A percentile compares a stretch with the other conserved stretches of the same genome.
Conservation (phyloP, 1,140 invertebrate genomes). For the Fopius arisanus region DNA sequence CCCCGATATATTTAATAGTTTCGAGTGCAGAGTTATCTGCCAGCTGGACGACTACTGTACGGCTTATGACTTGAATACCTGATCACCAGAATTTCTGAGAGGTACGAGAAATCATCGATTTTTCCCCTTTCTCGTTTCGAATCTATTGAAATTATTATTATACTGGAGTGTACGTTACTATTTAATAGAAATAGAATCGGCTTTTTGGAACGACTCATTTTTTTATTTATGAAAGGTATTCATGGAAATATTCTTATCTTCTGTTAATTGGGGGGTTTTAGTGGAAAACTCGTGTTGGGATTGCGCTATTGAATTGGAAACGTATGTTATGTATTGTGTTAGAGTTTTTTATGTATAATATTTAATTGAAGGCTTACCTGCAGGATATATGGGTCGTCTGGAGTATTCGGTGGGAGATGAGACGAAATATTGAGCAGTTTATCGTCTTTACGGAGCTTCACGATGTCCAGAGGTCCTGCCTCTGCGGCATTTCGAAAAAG, state of each 20-base stretch:
- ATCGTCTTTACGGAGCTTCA: slow-evolving; percentile 69
- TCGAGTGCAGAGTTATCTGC: background rate
- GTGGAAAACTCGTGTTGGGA: too few species aligned
- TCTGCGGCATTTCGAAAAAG: slow-evolving; percentile 71
- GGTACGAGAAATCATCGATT: background rate
- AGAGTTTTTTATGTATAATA: background rate
- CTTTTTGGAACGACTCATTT: too few species aligned
- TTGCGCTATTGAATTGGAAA: too few species aligned
- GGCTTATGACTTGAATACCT: background rate
- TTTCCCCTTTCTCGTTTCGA: background rate
- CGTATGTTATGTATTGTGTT: too few species aligned
- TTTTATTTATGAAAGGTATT: too few species aligned
- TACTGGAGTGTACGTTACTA: too few species aligned
- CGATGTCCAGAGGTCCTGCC: slow-evolving; percentile 70
- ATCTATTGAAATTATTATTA: too few species aligned
- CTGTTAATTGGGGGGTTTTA: too few species aligned
- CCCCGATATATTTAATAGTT: background rate
- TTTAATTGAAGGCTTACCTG: slow-evolving; percentile 62
- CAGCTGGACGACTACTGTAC: background rate
- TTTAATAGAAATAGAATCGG: too few species aligned
- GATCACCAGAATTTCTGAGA: background rate
- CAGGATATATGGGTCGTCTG: slow-evolving; percentile 69
- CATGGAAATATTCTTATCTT: too few species aligned
- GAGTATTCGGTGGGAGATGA: slow-evolving; percentile 68
- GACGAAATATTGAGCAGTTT: slow-evolving; percentile 74